Evolutionary conservation across 2,888 invertebrate species (phyloP).

Genomic region (Lamellibrachia columna): DNA sequence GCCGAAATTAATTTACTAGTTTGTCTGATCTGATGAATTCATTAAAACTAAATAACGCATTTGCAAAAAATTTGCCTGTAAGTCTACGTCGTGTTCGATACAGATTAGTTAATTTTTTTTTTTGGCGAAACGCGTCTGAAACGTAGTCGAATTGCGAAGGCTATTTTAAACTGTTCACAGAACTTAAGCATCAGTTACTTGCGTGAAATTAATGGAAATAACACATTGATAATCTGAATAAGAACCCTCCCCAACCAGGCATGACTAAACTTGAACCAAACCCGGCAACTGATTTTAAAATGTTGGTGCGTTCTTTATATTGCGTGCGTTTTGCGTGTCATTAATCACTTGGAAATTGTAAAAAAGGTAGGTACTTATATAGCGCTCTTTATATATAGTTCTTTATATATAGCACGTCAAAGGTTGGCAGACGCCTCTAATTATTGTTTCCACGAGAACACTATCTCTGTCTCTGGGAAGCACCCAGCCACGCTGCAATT

Average conservation of each 20-base stretch:
- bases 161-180: background rate
- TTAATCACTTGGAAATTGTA: too few relatives aligned
- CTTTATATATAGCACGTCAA: too few relatives aligned
- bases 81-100: background rate
- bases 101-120: background rate
- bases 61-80: background rate
- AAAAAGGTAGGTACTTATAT: too few relatives aligned
- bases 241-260: background rate
- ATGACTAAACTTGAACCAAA: background rate
- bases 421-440: too few relatives aligned
- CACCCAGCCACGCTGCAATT: too few relatives aligned
- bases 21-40: background rate
- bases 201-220: background rate
- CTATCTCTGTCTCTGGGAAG: too few relatives aligned
- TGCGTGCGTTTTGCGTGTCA: background rate
- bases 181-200: background rate
- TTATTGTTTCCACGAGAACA: too few relatives aligned
- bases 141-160: background rate
- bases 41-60: slow-evolving; percentile 2
- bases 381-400: too few relatives aligned
- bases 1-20: background rate
- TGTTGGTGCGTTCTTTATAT: background rate
- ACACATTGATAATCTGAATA: background rate
- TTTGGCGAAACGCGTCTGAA: background rate
- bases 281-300: background rate